Conservation (phyloP, 2,797 vertebrate genomes). For the Protonibea diacanthus region DNA sequence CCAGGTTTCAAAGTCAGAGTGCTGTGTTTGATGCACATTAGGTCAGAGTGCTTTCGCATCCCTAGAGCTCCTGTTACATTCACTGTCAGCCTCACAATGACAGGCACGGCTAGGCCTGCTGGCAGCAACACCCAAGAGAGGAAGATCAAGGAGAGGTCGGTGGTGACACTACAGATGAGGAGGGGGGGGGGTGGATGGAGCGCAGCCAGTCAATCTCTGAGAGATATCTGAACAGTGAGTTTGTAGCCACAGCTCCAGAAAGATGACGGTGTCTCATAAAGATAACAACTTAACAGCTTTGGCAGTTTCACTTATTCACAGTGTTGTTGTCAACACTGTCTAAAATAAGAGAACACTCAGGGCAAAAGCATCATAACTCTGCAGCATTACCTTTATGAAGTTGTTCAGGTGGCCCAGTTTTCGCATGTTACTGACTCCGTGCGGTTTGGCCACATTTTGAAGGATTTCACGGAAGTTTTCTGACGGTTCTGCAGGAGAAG, state of each 20-base stretch:
- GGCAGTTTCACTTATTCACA: constrained; percentile 8
- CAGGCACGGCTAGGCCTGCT: constrained; percentile 63
- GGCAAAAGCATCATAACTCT: background rate
- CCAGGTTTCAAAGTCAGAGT: constrained; percentile 53
- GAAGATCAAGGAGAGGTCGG: constrained; percentile 64
- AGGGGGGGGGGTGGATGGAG: background rate
- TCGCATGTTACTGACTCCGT: constrained; percentile 99
- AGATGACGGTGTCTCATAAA: background rate
- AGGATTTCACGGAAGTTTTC: constrained; percentile 99
- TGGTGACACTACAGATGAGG: constrained; percentile 36
- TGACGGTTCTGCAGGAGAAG: constrained; percentile 88
- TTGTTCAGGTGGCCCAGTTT: constrained; percentile 99
- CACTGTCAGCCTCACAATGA: constrained; percentile 72
- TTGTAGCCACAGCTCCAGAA: background rate
- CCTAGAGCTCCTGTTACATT: constrained; percentile 63
- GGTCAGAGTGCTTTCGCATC: constrained; percentile 48
- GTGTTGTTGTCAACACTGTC: background rate
- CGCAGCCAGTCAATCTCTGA: constrained; percentile 20
- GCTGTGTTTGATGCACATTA: constrained; percentile 55
- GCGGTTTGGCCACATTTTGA: constrained; percentile 98
- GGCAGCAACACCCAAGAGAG: constrained; percentile 60
- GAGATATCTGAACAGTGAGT: constrained; percentile 33
- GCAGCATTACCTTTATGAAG: constrained; percentile 94
- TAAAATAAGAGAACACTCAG: constrained; percentile 11
- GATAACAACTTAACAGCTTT: background rate